Base-by-base conservation (phyloP, 1,140 invertebrate genomes). In the Drosophila yakuba region DNA sequence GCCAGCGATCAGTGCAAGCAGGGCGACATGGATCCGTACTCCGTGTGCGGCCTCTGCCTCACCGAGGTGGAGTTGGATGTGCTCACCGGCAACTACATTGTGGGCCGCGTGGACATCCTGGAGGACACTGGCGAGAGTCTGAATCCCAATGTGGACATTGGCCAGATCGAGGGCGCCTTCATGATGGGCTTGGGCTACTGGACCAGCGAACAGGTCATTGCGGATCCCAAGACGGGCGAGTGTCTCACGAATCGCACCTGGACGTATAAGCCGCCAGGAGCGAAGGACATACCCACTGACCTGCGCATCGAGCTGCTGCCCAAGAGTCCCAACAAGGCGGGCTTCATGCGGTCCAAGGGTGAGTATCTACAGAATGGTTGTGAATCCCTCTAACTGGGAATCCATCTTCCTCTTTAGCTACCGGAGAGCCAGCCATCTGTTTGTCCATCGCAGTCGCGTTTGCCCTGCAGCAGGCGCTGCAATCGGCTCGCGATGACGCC, bases 101-200 rank as follows among this genome's bases (percentile, higher is more conserved):
- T 95, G 17, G 91, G 84, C 0, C 93, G 96, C 73, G 94, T 95
- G 0, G 96, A 97, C 92, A 93, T 97, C 54, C 90, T 96, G 43
- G 95, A 97, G 91, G 96, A 97, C 88, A 94, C 94, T 4, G 96
- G 96, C 3, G 92, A 94, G 60, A 96, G 95, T 92, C 91, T 96
- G 55, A 97, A 95, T 92, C 96, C 96, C 11, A 93, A 94, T 76
- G 93, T 97, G 35, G 97, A 98, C 92, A 93, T 98, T 60, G 97
- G 97, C 43, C 97, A 98, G 93, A 93, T 95, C 67, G 90, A 92
- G 20, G 97, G 97, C 14, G 96, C 96, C 2, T 97, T 97, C 85
- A 93, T 97, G 3, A 97, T 98, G 96, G 97, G 97, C 3, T 72
- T 97, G 2, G 97, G 97, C 36, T 96, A 96, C 83, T 97, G 95